Evolutionary conservation across 2,888 invertebrate genomes (phyloP), one percentile per base, ranked within the genome.

Genomic region (Dasypogon diadema): DNA sequence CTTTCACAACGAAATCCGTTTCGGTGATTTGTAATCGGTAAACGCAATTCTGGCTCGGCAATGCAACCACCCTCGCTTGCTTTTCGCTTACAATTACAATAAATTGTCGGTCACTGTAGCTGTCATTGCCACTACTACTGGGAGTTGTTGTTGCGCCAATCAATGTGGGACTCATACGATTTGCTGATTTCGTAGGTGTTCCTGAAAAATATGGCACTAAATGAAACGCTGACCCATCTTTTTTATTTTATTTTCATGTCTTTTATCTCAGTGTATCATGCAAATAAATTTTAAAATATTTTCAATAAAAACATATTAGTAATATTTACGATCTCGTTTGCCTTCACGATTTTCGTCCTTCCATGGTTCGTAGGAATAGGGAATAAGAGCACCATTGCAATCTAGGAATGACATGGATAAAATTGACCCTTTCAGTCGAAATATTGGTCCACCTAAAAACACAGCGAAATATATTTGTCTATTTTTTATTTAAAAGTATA

Each of bases 361-460:
- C 97, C 98, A 99, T 81, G 93, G 91, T 87, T 98, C 98, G 83
- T 91, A 95, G 54, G 95, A 92, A 84, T 94, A 93, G 77, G 95
- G 94, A 84, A 98, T 93, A 81, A 98, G 90, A 83, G 94, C 92
- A 83, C 98, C 98, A 84, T 93, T 95, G 85, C 94, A 95, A 89
- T 99, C 98, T 85, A 99, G 89, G 89, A 99, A 99, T 80, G 96
- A 95, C 92, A 98, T 94, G 80, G 93, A 92, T 83, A 98, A 88
- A 83, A 99, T 95, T 84, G 96, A 92, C 82, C 98, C 99, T 88
- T 97, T 98, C 87, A 99, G 89, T 87, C 97, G 93, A 89, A 98
- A 97, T 85, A 98, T 93, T 81, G 97, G 96, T 82, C 97, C 98
- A 84, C 98, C 99, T 93, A 88, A 18, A 88, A 87, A 55, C 60